Conservation (phyloP, 1,140 invertebrate genomes). For the Apolygus lucorum region DNA sequence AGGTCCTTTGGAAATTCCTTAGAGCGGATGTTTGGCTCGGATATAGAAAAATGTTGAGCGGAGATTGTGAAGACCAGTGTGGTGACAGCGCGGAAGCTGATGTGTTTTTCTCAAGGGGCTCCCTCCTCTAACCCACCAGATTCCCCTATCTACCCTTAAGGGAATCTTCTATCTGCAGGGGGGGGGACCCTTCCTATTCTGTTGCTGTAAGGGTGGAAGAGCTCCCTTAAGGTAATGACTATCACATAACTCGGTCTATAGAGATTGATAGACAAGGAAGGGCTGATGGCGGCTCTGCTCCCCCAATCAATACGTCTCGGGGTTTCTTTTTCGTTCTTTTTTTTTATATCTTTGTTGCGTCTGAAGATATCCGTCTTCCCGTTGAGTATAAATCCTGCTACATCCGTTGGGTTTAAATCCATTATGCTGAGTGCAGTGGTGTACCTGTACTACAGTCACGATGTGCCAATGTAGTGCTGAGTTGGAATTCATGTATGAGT, state of each 20-base stretch:
- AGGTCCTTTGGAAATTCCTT: not conserved
- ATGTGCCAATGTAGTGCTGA: not conserved
- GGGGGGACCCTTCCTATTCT: too few relatives aligned
- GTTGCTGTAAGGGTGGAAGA: too few relatives aligned
- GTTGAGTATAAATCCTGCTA: too few relatives aligned
- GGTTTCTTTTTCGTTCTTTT: not conserved
- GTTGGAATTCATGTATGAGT: not conserved
- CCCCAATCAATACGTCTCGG: not conserved
- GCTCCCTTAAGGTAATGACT: constrained; percentile 15
- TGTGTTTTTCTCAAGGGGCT: constrained; percentile 7
- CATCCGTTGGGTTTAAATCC: not conserved
- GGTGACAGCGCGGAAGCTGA: constrained; percentile 7
- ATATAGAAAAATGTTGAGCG: constrained; percentile 16
- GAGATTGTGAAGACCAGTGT: not conserved
- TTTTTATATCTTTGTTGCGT: not conserved
- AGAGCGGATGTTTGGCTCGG: constrained; percentile 14
- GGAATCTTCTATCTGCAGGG: too few relatives aligned
- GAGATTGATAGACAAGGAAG: constrained; percentile 19
- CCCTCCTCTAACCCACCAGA: not conserved
- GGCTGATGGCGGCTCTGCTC: not conserved
- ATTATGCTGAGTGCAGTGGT: not conserved
- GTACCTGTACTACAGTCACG: not conserved
- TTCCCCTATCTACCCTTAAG: too few relatives aligned
- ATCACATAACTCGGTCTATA: constrained; percentile 18
- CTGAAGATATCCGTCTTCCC: not conserved